Percentiles rank a stretch among this genome's conserved stretches.
Conservation (phyloP, 2,113 vertebrate genomes). For the Podocnemis expansa region DNA sequence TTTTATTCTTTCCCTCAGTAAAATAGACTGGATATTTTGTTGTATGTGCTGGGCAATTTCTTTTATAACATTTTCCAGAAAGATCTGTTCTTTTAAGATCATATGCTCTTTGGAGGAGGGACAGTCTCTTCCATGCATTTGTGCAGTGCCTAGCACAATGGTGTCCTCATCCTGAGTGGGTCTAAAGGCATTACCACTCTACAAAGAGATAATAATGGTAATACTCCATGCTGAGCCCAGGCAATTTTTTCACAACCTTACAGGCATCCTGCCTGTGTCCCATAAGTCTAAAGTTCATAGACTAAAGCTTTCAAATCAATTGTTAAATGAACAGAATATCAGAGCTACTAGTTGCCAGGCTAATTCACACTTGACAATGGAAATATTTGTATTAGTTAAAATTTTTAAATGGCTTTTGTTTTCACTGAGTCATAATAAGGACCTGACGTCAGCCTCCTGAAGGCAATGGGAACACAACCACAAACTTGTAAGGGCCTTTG, state of each 20-base stretch:
- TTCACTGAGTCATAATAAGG: background rate
- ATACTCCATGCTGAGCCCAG: background rate
- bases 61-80: background rate
- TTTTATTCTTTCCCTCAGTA: background rate
- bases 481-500: background rate
- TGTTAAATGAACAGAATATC: background rate
- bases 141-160: background rate
- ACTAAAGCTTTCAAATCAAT: background rate
- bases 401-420: background rate
- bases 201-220: background rate
- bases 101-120: background rate
- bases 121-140: background rate
- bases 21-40: background rate
- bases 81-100: background rate
- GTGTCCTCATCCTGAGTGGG: background rate
- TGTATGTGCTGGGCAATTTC: background rate
- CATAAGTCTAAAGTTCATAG: background rate
- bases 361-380: background rate
- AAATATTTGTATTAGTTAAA: background rate
- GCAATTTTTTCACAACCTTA: background rate
- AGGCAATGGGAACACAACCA: background rate
- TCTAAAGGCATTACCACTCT: background rate
- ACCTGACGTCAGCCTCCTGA: background rate
- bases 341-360: background rate
- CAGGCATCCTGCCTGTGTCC: background rate